Conservation (phyloP, 64 coral and sea anemone genomes). For the Platygyra sinensis region DNA sequence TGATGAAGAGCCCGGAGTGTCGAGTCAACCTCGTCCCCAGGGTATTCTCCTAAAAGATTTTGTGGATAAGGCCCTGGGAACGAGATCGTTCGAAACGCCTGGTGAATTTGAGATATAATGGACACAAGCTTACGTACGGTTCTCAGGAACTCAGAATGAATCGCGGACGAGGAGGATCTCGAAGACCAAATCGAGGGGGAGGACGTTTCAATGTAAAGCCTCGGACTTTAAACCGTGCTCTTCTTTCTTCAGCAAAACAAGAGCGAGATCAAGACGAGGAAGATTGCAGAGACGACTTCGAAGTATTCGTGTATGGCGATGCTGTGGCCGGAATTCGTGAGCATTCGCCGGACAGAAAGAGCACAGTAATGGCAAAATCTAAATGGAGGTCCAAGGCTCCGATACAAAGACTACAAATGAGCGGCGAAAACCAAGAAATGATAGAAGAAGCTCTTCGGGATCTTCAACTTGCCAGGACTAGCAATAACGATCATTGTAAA, state of each 20-base stretch:
- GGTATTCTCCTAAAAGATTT: too few species aligned
- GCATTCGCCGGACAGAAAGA: background rate
- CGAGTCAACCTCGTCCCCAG: too few species aligned
- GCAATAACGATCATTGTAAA: background rate
- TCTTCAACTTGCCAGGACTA: conserved; percentile 36
- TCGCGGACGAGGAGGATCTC: conserved; percentile 16
- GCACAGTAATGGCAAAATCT: background rate
- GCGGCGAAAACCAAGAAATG: conserved; percentile 65
- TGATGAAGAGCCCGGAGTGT: too few species aligned
- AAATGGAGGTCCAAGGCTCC: conserved; percentile 60
- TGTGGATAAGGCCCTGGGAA: background rate
- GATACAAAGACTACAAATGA: conserved; percentile 85
- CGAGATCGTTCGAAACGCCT: background rate
- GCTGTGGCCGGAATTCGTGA: background rate
- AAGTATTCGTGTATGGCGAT: background rate
- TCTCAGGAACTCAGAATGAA: background rate
- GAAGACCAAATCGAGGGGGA: conserved; percentile 36
- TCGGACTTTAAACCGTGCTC: background rate
- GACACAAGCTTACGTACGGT: background rate
- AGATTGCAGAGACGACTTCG: background rate
- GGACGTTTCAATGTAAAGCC: conserved; percentile 12
- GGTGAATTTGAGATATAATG: background rate
- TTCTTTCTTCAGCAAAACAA: background rate
- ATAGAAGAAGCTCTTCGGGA: conserved; percentile 59
- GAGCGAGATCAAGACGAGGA: background rate